Evolutionary conservation across 2,888 invertebrate species (phyloP).

Genomic region (Diarsia dahlii): DNA sequence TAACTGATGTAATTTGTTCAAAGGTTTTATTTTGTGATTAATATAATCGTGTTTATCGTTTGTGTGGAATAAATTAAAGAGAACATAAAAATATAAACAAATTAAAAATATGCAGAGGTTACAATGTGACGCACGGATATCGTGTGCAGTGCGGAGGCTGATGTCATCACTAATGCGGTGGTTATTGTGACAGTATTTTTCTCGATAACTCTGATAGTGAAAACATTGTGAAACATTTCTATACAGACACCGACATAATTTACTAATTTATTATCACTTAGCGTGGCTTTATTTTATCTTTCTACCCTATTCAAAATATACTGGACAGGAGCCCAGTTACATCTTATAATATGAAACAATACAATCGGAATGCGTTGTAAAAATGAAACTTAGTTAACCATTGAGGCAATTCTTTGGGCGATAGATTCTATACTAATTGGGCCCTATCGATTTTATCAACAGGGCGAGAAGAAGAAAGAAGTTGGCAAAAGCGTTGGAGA

Average conservation of each 20-base stretch:
- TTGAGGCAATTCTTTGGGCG: slow-evolving; percentile 18
- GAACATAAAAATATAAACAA: slow-evolving; percentile 51
- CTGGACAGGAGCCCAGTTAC: background rate
- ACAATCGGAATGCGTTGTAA: background rate
- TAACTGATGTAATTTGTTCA: slow-evolving; percentile 61
- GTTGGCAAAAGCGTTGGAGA: slow-evolving; percentile 96
- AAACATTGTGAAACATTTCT: slow-evolving; percentile 9
- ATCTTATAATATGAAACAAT: background rate
- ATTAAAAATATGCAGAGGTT: slow-evolving; percentile 56
- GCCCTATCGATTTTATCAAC: slow-evolving; percentile 87
- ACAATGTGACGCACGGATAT: slow-evolving; percentile 48
- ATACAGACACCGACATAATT: background rate
- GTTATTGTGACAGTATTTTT: slow-evolving; percentile 15
- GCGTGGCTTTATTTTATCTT: background rate
- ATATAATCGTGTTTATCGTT: slow-evolving; percentile 48
- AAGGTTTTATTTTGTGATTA: slow-evolving; percentile 51
- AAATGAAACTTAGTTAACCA: background rate
- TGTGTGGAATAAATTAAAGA: slow-evolving; percentile 53
- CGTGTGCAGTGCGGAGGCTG: slow-evolving; percentile 25
- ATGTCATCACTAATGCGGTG: slow-evolving; percentile 29
- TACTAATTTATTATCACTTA: background rate
- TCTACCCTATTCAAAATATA: background rate
- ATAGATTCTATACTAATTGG: slow-evolving; percentile 89
- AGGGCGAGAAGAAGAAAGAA: slow-evolving; percentile 97
- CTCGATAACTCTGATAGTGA: slow-evolving; percentile 2